Evolutionary conservation across 30 jellyfish, hydroid and myxozoan genomes (phyloP).

Genomic region (Cassiopea xamachana): DNA sequence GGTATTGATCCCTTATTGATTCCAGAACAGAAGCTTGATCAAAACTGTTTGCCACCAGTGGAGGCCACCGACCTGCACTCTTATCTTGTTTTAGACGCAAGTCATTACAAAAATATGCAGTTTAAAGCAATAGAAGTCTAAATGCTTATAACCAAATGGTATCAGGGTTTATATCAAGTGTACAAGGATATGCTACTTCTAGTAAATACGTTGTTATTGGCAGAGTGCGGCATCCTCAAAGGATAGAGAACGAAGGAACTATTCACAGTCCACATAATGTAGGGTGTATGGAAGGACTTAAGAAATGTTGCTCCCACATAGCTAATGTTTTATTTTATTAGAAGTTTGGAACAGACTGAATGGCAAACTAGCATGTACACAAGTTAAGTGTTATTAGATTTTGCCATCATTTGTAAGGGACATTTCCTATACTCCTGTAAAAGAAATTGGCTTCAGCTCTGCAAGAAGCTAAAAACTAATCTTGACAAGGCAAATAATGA

Average conservation of each 20-base stretch:
- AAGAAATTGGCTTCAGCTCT: slow-evolving; percentile 52
- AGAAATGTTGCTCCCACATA: slow-evolving; percentile 75
- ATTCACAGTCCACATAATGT: slow-evolving; percentile 52
- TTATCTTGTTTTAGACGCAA: slow-evolving; percentile 15
- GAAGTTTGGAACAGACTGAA: slow-evolving; percentile 65
- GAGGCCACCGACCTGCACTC: slow-evolving; percentile 14
- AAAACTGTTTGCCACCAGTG: slow-evolving; percentile 12
- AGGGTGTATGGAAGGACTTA: slow-evolving; percentile 66
- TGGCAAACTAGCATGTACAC: slow-evolving; percentile 73
- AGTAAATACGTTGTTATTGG: slow-evolving; percentile 51
- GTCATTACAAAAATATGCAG: not conserved
- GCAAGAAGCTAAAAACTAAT: slow-evolving; percentile 31
- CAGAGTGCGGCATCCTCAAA: slow-evolving; percentile 57
- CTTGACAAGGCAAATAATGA: slow-evolving; percentile 41
- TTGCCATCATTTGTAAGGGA: slow-evolving; percentile 63
- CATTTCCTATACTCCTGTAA: slow-evolving; percentile 41
- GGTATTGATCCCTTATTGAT: slow-evolving; percentile 20
- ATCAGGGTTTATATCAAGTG: slow-evolving; percentile 62
- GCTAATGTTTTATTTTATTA: slow-evolving; percentile 50
- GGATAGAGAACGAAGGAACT: slow-evolving; percentile 63
- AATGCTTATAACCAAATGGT: slow-evolving; percentile 58
- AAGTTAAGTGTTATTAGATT: slow-evolving; percentile 57
- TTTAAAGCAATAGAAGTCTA: slow-evolving; percentile 11
- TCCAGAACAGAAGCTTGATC: slow-evolving; percentile 13
- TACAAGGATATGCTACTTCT: slow-evolving; percentile 23